Evolutionary conservation across 2,888 invertebrate genomes (phyloP).

Genomic region (Metallyticus violacea): DNA sequence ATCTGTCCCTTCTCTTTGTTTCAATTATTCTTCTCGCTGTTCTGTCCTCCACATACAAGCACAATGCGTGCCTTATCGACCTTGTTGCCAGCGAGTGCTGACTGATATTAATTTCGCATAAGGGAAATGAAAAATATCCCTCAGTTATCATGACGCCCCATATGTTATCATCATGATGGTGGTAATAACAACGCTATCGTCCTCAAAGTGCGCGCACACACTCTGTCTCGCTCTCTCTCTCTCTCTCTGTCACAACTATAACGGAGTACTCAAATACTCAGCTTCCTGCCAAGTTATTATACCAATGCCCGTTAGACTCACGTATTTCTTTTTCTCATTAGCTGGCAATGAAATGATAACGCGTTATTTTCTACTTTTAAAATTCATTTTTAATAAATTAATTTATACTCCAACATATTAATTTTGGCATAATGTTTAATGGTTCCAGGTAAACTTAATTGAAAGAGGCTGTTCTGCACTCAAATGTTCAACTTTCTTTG

Average conservation of each 20-base stretch:
- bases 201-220: background rate
- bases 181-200: background rate
- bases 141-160: background rate
- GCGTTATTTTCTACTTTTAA: too few species aligned
- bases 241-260: background rate
- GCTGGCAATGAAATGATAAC: too few species aligned
- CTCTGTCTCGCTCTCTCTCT: too few species aligned
- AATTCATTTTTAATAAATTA: too few species aligned
- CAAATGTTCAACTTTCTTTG: too few species aligned
- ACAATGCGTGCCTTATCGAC: constrained; percentile 4
- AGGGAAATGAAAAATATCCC: constrained; percentile 18
- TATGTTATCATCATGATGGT: background rate
- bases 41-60: background rate
- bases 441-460: too few species aligned
- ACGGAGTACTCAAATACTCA: background rate
- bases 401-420: too few species aligned
- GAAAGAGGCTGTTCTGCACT: too few species aligned
- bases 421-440: too few species aligned
- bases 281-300: too few species aligned
- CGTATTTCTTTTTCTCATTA: too few species aligned
- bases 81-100: background rate
- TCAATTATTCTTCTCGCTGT: background rate
- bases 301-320: too few species aligned
- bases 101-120: constrained; percentile 17
- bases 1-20: constrained; percentile 13